Percentiles rank a stretch among this genome's conserved stretches.
phyloP scores from a whole-genome alignment of 1,140 invertebrate genomes.

The Caerostris extrusa region DNA sequence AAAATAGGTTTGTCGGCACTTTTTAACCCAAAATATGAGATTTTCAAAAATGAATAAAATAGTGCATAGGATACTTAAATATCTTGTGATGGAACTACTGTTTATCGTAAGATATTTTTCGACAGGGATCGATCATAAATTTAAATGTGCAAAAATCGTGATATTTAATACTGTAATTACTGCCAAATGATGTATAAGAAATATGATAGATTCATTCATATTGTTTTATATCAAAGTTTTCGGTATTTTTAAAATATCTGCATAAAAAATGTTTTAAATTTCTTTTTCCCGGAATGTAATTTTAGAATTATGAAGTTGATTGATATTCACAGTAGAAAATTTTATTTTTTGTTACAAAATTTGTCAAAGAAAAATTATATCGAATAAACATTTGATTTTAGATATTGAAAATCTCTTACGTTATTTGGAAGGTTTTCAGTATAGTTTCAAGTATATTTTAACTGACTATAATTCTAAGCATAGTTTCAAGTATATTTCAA shows the following conservation, averaged over 20 bases:
- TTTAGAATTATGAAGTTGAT: neutral
- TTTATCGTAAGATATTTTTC: neutral
- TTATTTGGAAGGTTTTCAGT: neutral
- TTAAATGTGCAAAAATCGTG: neutral
- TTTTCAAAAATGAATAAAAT: conserved; percentile 41
- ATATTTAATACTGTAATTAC: too few relatives aligned
- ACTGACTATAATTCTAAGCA: neutral
- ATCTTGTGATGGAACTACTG: conserved; percentile 9
- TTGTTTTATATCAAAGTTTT: neutral
- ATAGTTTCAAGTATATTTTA: neutral
- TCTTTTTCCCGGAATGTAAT: neutral
- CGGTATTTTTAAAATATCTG: neutral
- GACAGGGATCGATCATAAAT: neutral
- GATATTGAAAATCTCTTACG: neutral
- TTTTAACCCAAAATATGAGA: neutral
- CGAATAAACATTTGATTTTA: neutral
- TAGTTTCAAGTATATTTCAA: neutral
- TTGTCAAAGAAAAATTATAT: too few relatives aligned
- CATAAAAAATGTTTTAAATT: neutral
- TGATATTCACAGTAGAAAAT: too few relatives aligned
- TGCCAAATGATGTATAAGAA: too few relatives aligned
- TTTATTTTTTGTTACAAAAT: too few relatives aligned
- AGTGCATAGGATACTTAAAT: conserved; percentile 19
- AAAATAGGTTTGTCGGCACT: conserved; percentile 38
- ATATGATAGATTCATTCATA: too few relatives aligned